Evolutionary conservation across 2,797 vertebrate species (phyloP).

Genomic region (Sylvia borin): DNA sequence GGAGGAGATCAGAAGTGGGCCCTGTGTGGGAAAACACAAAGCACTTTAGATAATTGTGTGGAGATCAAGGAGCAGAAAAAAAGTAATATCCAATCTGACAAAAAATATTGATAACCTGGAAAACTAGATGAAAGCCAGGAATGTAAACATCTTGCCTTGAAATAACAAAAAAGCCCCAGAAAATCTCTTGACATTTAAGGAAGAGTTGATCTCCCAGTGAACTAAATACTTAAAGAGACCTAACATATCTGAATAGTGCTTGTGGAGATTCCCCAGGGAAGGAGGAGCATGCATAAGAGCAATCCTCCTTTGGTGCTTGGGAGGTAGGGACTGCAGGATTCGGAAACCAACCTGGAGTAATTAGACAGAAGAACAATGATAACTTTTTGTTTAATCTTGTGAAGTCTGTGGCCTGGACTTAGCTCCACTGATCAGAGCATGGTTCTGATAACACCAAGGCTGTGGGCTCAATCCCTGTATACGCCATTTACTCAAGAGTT

Average conservation of each 20-base stretch:
- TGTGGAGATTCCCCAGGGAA: not conserved
- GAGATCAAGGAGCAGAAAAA: not conserved
- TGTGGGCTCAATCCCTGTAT: not conserved
- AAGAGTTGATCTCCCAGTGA: not conserved
- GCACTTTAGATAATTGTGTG: slow-evolving; percentile 28
- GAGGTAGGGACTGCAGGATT: not conserved
- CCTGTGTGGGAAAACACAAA: slow-evolving; percentile 30
- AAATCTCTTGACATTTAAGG: slow-evolving; percentile 25
- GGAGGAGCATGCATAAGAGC: not conserved
- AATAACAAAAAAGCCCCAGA: not conserved
- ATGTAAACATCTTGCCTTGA: not conserved
- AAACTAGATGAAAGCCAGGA: not conserved
- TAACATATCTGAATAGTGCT: not conserved
- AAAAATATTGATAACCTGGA: slow-evolving; percentile 26
- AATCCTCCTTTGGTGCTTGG: not conserved
- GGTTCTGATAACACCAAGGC: not conserved
- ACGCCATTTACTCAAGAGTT: not conserved
- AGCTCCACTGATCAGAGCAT: not conserved
- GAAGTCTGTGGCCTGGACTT: not conserved
- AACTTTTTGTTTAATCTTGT: not conserved
- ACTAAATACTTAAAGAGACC: not conserved
- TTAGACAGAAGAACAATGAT: not conserved
- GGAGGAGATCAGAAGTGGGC: not conserved
- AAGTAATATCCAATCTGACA: slow-evolving; percentile 7
- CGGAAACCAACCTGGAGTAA: not conserved